Base-by-base conservation (phyloP, 2,113 vertebrate genomes). In the Upupa epops region DNA sequence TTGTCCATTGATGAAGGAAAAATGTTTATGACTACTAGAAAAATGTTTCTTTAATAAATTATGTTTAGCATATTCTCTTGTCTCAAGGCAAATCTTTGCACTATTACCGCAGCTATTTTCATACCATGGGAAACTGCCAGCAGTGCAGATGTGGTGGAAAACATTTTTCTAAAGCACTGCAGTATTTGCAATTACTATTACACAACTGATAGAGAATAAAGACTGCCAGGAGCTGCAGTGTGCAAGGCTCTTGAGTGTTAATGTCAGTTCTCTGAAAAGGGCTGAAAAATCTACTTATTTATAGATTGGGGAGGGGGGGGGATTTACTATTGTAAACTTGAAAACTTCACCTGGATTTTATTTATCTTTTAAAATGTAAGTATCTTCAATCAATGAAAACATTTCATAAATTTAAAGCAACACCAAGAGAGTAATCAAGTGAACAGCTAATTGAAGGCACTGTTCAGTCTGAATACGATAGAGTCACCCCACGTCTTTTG, bases 241-340 rank as follows among this genome's bases (percentile, higher is more conserved):
- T 58, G 21, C n/a, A 37, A 36, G 24, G 46, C 31, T 49, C 31
- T 82, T 78, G 82, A 89, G 92, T 94, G 83, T 94, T 93, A 92
- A 65, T 0, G 61, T 46, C 69, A 61, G 64, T 77, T 90, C 86
- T 78, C 91, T 76, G 36, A 37, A 83, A 83, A 66, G 49, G 48
- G 17, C n/a, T 92, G 81, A 25, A 82, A 83, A 59, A 68, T 15
- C 16, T 4, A 42, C 4, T 31, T 42, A 56, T 78, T 75, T 48
- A 31, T 28, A 71, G 61, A 65, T 60, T 83, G 82, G 26, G 1
- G 56, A n/a, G n/a, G n/a, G n/a, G n/a, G 48, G 20, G 12, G 85
- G 49, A 60, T 46, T 93, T 37, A 86, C 82, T 84, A 6, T 1
- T 69, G 19, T 28, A 58, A 75, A 40, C 13, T 55, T 71, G 17